These are phyloP conservation scores for Monochamus saltuarius DNA, from an alignment of 1,140 invertebrate genomes.

Conservation along the genomic window DNA sequence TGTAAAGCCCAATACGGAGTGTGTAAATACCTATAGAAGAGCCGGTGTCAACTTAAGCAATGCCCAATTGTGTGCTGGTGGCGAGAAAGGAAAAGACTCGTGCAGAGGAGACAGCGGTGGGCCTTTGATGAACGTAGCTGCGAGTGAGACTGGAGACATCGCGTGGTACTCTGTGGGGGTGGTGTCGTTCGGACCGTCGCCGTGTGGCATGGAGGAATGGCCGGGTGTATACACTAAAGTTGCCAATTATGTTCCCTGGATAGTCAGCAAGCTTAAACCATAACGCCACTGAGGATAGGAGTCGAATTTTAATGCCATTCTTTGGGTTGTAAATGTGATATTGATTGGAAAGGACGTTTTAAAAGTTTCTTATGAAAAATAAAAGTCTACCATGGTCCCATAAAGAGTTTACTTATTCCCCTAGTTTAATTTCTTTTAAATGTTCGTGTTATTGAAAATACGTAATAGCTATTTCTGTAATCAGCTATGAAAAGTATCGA, in stretches of 20 bases:
- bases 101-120: slow-evolving; percentile 76
- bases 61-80: slow-evolving; percentile 63
- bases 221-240: slow-evolving; percentile 78
- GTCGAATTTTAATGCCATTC: too few relatives aligned
- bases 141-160: slow-evolving; percentile 18
- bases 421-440: too few relatives aligned
- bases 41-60: slow-evolving; percentile 3
- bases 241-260: slow-evolving; percentile 69
- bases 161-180: slow-evolving; percentile 62
- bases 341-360: too few relatives aligned
- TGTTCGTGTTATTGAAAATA: too few relatives aligned
- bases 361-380: too few relatives aligned
- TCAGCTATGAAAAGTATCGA: too few relatives aligned
- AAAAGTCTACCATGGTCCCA: too few relatives aligned
- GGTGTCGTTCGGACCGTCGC: slow-evolving; percentile 73
- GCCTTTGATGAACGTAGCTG: slow-evolving; percentile 60
- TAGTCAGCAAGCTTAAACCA: slow-evolving; percentile 50
- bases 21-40: slow-evolving; percentile 3
- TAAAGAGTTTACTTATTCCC: too few relatives aligned
- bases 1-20: background rate
- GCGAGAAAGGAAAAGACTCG: slow-evolving; percentile 63
- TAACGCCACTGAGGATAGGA: slow-evolving; percentile 1
- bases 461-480: too few relatives aligned
- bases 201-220: slow-evolving; percentile 68
- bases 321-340: too few relatives aligned